A percentile compares a stretch with the other conserved stretches of the same genome.
These are phyloP conservation scores for Ovis aries DNA, from an alignment of 2,113 vertebrate species.

Conservation along the genomic window DNA sequence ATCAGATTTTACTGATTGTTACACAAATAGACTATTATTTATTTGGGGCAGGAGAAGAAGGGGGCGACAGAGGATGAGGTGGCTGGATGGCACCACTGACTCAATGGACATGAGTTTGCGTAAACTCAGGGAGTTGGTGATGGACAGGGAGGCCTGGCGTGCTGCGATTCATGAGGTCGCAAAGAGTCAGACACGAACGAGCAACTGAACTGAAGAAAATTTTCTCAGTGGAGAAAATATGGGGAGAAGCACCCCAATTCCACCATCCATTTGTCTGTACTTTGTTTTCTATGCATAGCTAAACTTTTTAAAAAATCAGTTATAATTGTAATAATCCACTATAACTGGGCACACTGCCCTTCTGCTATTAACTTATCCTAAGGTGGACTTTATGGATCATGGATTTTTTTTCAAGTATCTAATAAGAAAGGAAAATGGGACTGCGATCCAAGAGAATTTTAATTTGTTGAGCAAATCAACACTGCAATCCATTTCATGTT, in stretches of 20 bases:
- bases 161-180: too few species aligned
- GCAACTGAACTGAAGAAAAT: background rate
- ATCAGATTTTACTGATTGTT: background rate
- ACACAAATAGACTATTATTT: background rate
- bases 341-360: background rate
- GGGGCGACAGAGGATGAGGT: too few species aligned
- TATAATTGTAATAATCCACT: background rate
- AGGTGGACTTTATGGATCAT: background rate
- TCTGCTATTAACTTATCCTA: background rate
- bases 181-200: too few species aligned
- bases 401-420: background rate
- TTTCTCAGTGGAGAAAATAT: background rate
- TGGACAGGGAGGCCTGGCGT: too few species aligned
- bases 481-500: background rate
- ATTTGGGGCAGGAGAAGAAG: background rate
- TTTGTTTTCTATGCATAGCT: background rate
- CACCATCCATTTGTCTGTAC: background rate
- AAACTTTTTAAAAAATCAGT: background rate
- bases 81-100: too few species aligned
- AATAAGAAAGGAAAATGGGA: constrained; percentile 28
- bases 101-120: too few species aligned
- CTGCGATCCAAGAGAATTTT: background rate
- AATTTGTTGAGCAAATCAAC: constrained; percentile 18
- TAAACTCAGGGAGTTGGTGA: too few species aligned
- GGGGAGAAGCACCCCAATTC: background rate